A percentile compares a stretch with the other conserved stretches of the same genome.
These are phyloP conservation scores for Eumacrocentrus americanus DNA, from an alignment of 2,888 invertebrate genomes.

Conservation along the genomic window DNA sequence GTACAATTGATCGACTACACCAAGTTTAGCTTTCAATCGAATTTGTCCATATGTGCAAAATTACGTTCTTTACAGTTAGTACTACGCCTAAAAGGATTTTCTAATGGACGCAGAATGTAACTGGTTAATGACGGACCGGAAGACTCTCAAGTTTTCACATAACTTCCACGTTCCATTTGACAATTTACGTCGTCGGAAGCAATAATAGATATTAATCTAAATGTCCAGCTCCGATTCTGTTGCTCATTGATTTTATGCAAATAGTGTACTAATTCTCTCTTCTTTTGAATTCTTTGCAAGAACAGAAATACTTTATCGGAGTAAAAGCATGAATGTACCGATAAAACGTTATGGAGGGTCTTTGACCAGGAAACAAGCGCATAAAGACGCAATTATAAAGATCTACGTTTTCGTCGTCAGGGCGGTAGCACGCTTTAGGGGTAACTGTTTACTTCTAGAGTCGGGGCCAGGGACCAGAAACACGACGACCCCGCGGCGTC, in stretches of 20 bases:
- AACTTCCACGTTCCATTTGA: neutral
- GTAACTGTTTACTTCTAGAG: slow-evolving; percentile 49
- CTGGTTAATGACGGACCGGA: no score
- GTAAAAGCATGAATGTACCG: no score
- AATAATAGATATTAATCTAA: neutral
- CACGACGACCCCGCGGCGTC: slow-evolving; percentile 40
- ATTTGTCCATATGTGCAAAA: no score
- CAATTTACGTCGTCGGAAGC: neutral
- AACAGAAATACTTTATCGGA: neutral
- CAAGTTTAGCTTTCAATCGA: no score
- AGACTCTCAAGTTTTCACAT: no score
- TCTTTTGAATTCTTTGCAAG: neutral
- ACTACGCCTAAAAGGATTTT: no score
- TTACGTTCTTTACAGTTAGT: no score
- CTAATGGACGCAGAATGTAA: no score
- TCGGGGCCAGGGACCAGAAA: slow-evolving; percentile 34
- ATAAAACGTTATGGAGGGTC: neutral
- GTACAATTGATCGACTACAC: no score
- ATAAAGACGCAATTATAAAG: slow-evolving; percentile 14
- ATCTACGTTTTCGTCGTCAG: slow-evolving; percentile 18
- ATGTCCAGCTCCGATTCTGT: neutral
- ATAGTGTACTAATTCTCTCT: neutral
- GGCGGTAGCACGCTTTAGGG: slow-evolving; percentile 37
- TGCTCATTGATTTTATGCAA: neutral
- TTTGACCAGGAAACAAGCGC: neutral